Evolutionary conservation across 2,113 vertebrate species (phyloP).

Genomic region (Catagonus wagneri): DNA sequence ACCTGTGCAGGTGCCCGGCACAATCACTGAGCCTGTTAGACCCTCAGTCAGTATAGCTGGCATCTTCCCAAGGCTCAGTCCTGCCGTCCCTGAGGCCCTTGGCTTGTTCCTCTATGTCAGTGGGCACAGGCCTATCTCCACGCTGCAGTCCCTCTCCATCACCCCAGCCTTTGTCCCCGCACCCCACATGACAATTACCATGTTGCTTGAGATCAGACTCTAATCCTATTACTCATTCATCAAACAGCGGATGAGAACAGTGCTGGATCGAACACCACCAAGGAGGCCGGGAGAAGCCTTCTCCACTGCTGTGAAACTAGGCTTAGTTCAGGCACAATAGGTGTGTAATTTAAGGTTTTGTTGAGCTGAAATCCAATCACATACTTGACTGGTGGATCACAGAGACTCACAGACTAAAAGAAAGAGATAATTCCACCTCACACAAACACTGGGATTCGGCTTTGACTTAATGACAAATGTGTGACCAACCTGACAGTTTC

Average conservation of each 20-base stretch:
- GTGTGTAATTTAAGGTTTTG: conserved; percentile 99
- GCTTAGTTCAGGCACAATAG: conserved; percentile 97
- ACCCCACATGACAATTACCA: conserved; percentile 90
- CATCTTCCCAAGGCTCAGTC: background rate
- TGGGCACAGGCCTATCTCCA: conserved; percentile 77
- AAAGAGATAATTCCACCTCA: conserved; percentile 94
- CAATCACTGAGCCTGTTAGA: background rate
- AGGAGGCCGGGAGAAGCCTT: conserved; percentile 91
- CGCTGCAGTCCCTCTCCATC: conserved; percentile 84
- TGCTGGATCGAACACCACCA: conserved; percentile 90
- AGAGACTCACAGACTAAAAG: conserved; percentile 93
- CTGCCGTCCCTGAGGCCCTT: background rate
- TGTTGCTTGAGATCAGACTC: conserved; percentile 89
- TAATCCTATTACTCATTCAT: conserved; percentile 98
- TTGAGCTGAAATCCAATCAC: conserved; percentile 99
- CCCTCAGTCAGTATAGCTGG: background rate
- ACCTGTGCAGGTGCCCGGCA: background rate
- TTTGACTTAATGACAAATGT: conserved; percentile 88
- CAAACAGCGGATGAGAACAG: conserved; percentile 91
- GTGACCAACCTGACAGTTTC: conserved; percentile 87
- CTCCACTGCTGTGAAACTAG: conserved; percentile 92
- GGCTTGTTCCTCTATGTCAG: background rate
- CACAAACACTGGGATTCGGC: conserved; percentile 89
- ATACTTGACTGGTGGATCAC: conserved; percentile 99
- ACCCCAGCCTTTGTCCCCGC: conserved; percentile 86